Percentiles rank a stretch among this genome's conserved stretches.
These are phyloP conservation scores for Pachyseris speciosa DNA, from an alignment of 64 coral and sea anemone genomes.

Conservation along the genomic window DNA sequence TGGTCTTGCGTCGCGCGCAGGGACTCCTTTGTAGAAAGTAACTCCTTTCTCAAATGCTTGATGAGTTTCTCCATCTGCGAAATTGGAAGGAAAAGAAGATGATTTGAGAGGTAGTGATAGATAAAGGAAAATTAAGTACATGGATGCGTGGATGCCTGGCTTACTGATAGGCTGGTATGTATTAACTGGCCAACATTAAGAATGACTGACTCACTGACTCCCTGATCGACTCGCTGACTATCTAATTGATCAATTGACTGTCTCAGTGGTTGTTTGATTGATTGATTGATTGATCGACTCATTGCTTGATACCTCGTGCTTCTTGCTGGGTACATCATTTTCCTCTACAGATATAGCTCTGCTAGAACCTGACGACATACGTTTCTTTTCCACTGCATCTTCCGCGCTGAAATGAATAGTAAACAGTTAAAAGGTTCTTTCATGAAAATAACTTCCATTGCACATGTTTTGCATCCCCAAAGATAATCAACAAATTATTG, in stretches of 20 bases:
- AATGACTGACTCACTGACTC: constrained; percentile 1
- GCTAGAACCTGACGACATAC: constrained; percentile 4
- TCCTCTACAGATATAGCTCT: neutral
- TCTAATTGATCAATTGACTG: neutral
- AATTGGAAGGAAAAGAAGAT: neutral
- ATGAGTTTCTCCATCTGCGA: constrained; percentile 52
- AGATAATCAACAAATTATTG: neutral
- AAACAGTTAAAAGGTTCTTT: neutral
- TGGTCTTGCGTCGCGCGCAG: constrained; percentile 56
- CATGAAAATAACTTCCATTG: too few relatives aligned
- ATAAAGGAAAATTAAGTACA: neutral
- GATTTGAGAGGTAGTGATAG: neutral
- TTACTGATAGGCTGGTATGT: neutral
- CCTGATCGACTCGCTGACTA: neutral
- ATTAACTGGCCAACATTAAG: neutral
- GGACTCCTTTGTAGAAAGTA: constrained; percentile 43
- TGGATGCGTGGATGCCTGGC: neutral
- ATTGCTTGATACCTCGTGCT: neutral
- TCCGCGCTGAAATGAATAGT: neutral
- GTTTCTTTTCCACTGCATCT: constrained; percentile 19
- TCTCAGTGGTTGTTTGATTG: neutral
- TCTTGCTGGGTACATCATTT: neutral
- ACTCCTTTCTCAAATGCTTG: constrained; percentile 39
- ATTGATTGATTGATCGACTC: neutral
- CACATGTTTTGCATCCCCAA: too few relatives aligned